Evolutionary conservation across 2,113 vertebrate species (phyloP).

Genomic region (Petaurus breviceps): DNA sequence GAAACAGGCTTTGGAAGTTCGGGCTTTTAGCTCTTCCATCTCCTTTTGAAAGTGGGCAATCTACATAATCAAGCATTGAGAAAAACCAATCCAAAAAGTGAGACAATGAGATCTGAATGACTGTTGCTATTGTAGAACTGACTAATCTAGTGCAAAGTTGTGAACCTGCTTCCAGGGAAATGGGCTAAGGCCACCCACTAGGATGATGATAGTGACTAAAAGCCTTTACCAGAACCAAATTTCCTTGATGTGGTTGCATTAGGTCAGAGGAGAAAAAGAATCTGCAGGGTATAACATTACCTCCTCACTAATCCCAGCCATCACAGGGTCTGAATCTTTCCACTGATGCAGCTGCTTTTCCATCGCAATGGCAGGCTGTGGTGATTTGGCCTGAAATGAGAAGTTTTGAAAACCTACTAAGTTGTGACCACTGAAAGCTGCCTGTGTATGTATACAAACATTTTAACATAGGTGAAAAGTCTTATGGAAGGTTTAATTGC

Average conservation of each 20-base stretch:
- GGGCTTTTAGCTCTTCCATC: slow-evolving; percentile 91
- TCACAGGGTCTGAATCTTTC: slow-evolving; percentile 93
- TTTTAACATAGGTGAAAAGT: background rate
- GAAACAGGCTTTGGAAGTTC: slow-evolving; percentile 89
- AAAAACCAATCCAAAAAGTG: background rate
- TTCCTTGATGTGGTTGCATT: background rate
- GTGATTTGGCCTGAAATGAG: slow-evolving; percentile 75
- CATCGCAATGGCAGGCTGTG: slow-evolving; percentile 64
- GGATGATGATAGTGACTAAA: fast-evolving
- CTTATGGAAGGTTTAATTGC: background rate
- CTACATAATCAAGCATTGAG: slow-evolving; percentile 74
- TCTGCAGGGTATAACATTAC: slow-evolving; percentile 79
- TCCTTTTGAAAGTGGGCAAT: slow-evolving; percentile 97
- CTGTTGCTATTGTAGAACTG: background rate
- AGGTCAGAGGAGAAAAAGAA: background rate
- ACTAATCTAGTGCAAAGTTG: fast-evolving
- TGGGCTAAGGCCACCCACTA: fast-evolving
- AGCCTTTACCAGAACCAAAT: background rate
- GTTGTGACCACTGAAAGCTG: background rate
- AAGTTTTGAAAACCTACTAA: background rate
- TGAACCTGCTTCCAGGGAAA: background rate
- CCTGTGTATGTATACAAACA: background rate
- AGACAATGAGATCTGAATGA: background rate
- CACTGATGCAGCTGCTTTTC: slow-evolving; percentile 91
- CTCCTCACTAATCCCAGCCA: slow-evolving; percentile 94